Base-by-base conservation (phyloP, 2,797 vertebrate species). In the Lindbergichthys nudifrons region DNA sequence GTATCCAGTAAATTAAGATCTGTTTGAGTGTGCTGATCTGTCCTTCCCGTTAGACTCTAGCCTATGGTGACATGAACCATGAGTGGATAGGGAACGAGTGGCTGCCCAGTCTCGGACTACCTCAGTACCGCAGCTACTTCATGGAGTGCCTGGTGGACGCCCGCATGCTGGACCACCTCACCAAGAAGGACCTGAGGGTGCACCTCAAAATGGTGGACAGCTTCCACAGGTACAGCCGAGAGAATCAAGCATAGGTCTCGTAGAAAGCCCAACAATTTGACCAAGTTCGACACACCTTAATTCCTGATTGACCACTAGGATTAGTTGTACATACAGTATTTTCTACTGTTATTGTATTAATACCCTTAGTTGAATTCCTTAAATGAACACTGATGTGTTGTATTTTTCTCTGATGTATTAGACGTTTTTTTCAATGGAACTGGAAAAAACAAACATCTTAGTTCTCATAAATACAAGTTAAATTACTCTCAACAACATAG, bases 121-220 rank as follows among this genome's bases (percentile, higher is more conserved):
- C 98, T 92, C 98, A 99, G 79, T 99, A 99, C 92, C 95, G 97
- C 94, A 98, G 97, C 92, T 99, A 99, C 89, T 99, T 99, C 84
- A 99, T 99, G 98, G 98, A 99, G 93, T 99, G 98, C 92, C 95
- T 99, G 92, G 98, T 99, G 73, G 98, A 98, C 45, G 98, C 98
- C 0, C 96, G 98, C 89, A 99, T 99, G 98, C 93, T 99, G 85
- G 98, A 99, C 91, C 98, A 99, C 77, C 95, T 99, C 80, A 99
- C 97, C 75, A 99, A 99, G 93, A 99, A 99, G 92, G 98, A 99
- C 90, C 96, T 99, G 76, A 95, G 98, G 65, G 97, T 99, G 84
- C 98, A 98, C 87, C 96, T 99, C 72, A 99, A 99, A 92, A 99
- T 99, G 97, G 97, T 99, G 92, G 97, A 99, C 93, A 99, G 98